Evolutionary conservation across 2,888 invertebrate species (phyloP).

Genomic region (Cataglyphis altisquamis): DNA sequence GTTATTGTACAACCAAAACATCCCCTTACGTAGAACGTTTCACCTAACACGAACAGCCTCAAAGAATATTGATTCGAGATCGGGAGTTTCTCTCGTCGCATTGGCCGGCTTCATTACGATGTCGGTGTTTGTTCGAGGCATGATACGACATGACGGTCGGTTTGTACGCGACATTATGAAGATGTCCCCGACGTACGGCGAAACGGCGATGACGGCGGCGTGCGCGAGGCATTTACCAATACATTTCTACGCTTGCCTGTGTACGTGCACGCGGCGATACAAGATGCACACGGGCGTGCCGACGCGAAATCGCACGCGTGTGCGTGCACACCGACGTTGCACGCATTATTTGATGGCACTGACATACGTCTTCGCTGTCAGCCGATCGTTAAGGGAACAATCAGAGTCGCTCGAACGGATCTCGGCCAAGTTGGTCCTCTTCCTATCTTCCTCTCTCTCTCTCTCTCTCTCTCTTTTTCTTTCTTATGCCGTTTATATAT

Average conservation of each 20-base stretch:
- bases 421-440: constrained; percentile 57
- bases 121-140: constrained; percentile 50
- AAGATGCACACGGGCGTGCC: constrained; percentile 54
- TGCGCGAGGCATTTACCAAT: constrained; percentile 60
- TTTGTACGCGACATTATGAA: constrained; percentile 78
- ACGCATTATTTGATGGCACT: constrained; percentile 76
- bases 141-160: constrained; percentile 77
- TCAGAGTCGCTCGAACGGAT: constrained; percentile 71
- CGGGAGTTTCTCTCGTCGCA: background rate
- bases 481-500: background rate
- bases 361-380: constrained; percentile 77
- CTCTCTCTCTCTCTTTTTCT: background rate
- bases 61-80: constrained; percentile 1
- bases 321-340: constrained; percentile 52
- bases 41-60: background rate
- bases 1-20: too few relatives aligned
- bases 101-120: background rate
- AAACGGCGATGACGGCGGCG: constrained; percentile 62
- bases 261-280: background rate
- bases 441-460: constrained; percentile 26
- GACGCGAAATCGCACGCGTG: constrained; percentile 18
- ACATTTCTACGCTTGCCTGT: constrained; percentile 58
- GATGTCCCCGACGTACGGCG: constrained; percentile 75
- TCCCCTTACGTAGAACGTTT: background rate
- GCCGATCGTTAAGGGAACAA: constrained; percentile 76